These are phyloP conservation scores for Drosophila colorata DNA, from an alignment of 2,888 invertebrate genomes.

Conservation along the genomic window DNA sequence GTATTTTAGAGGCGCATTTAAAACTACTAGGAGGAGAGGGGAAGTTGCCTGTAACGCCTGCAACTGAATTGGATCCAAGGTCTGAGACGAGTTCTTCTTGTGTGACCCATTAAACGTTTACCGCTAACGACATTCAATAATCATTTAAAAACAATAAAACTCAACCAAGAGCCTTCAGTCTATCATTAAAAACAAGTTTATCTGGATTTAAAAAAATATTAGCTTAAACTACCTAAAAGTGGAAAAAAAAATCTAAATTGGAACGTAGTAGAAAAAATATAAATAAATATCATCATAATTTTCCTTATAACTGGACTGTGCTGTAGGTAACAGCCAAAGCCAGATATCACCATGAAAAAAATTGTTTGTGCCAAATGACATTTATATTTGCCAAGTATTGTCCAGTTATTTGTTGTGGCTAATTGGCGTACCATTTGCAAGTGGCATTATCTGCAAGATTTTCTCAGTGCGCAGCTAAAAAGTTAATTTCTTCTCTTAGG, in stretches of 20 bases:
- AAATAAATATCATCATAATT: slow-evolving; percentile 1
- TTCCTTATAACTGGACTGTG: slow-evolving; percentile 7
- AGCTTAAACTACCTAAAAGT: slow-evolving; percentile 39
- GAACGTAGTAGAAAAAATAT: slow-evolving; percentile 5
- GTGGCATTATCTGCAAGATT: slow-evolving; percentile 27
- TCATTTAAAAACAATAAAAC: slow-evolving; percentile 53
- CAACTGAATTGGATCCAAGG: slow-evolving; percentile 21
- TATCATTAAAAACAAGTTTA: slow-evolving; percentile 15
- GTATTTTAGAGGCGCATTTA: slow-evolving; percentile 18
- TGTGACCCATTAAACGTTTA: slow-evolving; percentile 51
- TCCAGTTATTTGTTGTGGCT: slow-evolving; percentile 27
- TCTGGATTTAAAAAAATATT: slow-evolving; percentile 18
- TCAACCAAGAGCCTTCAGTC: slow-evolving; percentile 21
- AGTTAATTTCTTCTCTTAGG: slow-evolving; percentile 5
- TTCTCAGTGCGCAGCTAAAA: slow-evolving; percentile 25
- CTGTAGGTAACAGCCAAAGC: neutral
- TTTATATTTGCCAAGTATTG: slow-evolving; percentile 24
- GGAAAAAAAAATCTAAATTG: slow-evolving; percentile 1
- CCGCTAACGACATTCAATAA: slow-evolving; percentile 54
- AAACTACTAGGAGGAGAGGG: slow-evolving; percentile 9
- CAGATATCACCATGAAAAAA: neutral
- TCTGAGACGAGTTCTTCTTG: slow-evolving; percentile 9
- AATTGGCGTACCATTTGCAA: slow-evolving; percentile 27
- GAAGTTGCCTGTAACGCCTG: slow-evolving; percentile 14
- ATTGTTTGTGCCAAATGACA: slow-evolving; percentile 33